phyloP scores from a whole-genome alignment of 2,113 vertebrate genomes.

The Arenaria interpres region DNA sequence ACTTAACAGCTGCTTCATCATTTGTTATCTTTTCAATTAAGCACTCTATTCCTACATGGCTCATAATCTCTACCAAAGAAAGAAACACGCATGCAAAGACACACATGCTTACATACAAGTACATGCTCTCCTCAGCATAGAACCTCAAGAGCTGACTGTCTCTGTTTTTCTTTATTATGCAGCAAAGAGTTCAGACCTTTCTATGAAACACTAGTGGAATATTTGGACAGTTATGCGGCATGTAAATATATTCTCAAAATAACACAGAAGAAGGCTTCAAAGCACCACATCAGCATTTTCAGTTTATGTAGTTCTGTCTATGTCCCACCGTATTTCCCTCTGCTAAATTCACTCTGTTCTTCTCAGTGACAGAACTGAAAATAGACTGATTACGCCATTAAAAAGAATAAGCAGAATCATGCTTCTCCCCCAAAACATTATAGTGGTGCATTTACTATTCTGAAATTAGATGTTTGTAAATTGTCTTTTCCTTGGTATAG shows the following conservation, averaged over 20 bases:
- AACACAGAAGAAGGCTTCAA: background rate
- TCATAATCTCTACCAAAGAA: background rate
- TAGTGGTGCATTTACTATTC: background rate
- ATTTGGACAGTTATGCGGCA: background rate
- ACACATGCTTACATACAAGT: background rate
- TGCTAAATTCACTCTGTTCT: background rate
- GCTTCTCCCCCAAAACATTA: background rate
- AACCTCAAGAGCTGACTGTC: background rate
- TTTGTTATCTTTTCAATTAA: constrained; percentile 73
- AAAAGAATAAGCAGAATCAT: background rate
- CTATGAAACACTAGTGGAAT: background rate
- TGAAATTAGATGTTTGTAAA: background rate
- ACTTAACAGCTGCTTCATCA: constrained; percentile 78
- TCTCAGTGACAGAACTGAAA: background rate
- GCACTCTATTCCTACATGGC: constrained; percentile 2
- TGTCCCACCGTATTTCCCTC: background rate
- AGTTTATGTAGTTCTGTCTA: background rate
- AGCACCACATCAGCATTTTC: background rate
- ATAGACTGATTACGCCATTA: background rate
- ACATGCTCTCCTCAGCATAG: background rate
- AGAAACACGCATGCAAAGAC: background rate
- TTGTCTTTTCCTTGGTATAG: background rate
- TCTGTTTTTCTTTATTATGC: background rate
- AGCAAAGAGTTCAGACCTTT: background rate
- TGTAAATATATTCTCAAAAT: background rate